Evolutionary conservation across 92 coral and sea anemone species (phyloP).

Genomic region (Bergia sp.): DNA sequence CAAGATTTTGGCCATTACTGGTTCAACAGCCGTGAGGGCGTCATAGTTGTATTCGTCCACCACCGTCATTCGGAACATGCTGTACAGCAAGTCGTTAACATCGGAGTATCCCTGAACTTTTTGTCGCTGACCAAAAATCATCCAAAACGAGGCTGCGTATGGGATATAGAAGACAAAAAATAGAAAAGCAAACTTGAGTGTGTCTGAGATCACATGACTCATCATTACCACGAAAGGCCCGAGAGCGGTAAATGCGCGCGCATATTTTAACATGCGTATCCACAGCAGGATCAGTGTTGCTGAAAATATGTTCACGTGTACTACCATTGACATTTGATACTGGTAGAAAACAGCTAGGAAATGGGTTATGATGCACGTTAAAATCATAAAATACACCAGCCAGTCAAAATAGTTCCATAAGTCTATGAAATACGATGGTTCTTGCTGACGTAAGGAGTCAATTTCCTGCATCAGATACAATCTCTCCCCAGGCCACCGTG

Average conservation of each 20-base stretch:
- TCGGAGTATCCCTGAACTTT: conserved; percentile 77
- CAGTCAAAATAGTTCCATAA: conserved; percentile 96
- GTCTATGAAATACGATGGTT: conserved; percentile 83
- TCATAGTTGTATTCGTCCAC: conserved; percentile 94
- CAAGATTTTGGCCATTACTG: conserved; percentile 89
- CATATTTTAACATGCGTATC: conserved; percentile 89
- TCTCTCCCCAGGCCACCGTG: conserved; percentile 99
- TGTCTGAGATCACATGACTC: conserved; percentile 83
- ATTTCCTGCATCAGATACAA: conserved; percentile 90
- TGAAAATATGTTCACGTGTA: conserved; percentile 72
- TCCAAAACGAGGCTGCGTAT: conserved; percentile 98
- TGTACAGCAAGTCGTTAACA: conserved; percentile 74
- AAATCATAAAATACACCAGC: conserved; percentile 75
- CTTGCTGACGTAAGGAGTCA: conserved; percentile 70
- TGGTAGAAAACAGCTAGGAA: conserved; percentile 62
- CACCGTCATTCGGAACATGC: conserved; percentile 96
- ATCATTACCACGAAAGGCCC: conserved; percentile 97
- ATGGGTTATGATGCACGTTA: conserved; percentile 73
- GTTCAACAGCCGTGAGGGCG: conserved; percentile 73
- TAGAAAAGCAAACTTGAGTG: conserved; percentile 86
- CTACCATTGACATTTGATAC: conserved; percentile 43
- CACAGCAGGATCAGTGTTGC: conserved; percentile 82
- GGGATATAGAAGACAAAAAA: conserved; percentile 89
- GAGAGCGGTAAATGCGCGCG: conserved; percentile 89
- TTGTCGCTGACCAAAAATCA: conserved; percentile 78